Base-by-base conservation (phyloP, 2,888 invertebrate species). In the Rhagonycha lutea region DNA sequence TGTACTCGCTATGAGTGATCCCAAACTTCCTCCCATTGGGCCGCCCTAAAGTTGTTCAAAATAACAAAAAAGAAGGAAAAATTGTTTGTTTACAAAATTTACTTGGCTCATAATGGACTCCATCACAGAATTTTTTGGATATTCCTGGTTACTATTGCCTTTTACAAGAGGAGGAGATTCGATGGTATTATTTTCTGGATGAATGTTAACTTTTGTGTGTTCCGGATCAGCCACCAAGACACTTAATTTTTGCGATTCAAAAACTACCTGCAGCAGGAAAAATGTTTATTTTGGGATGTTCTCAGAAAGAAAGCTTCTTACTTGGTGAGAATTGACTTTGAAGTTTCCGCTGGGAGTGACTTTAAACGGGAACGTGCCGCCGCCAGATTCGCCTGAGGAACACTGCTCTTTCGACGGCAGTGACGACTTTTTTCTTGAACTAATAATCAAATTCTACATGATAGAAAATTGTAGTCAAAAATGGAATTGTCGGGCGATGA, bases 271-370 rank as follows among this genome's bases (percentile, higher is more conserved):
- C 18, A 26, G 85, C 85, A 75, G 69, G 79, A 32, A 32, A 68
- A 29, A 68, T 26, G 14, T 68, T 68, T 5, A 14, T 11, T 29
- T 4, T 68, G 3, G 2, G 14, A 14, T 0, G 29, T 29, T 2
- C 11, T 8, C 10, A 2, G 10, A 9, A 32, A 2, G 10, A 9
- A 32, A 60, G 7, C 10, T 18, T 2, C 12, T 77, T 80, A 92
- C 93, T 90, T 93, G 93, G 86, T 92, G 91, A 2, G 93, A 92
- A 74, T 91, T 89, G 76, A 93, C 91, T 89, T 93, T 93, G 71
- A 93, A 87, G 85, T 93, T 92, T 80, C 93, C 93, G 85, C 93
- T 93, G 0, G 93, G 92, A 0, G 93, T 93, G 2, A 90, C 85
- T 84, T 91, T 91, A 82, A 93, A 93, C 3, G 93, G 93, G 85